Base-by-base conservation (phyloP, 2,113 vertebrate genomes). In the Oncorhynchus kisutch region DNA sequence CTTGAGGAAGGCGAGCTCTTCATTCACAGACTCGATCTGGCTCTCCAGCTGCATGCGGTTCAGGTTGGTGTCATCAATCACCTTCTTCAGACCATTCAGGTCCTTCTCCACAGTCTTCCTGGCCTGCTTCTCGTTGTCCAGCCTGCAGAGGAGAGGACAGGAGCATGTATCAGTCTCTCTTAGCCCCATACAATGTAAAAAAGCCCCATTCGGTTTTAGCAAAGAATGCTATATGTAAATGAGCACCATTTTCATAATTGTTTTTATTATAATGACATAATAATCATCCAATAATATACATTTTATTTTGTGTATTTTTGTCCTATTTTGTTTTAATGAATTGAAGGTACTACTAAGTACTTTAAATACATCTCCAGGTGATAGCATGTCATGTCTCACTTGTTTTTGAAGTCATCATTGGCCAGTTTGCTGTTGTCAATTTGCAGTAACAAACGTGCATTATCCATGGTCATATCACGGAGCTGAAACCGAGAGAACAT, bases 341-440 rank as follows among this genome's bases (percentile, higher is more conserved):
- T 20, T 62, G 22, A 8, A 20, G 11, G 18, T 62, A n/a, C 14
- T 20, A 62, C 3, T 62, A 22, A 62, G 20, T 20, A 9, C 6
- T 1, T 34, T 34, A 34, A 34, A 34, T 34, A 8, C 1, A 8
- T 34, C 34, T 34, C 34, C 9, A n/a, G 7, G 18, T 31, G 49
- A 12, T 1, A 29, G 59, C 9, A 13, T n/a, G 6, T 2, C 54
- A 1, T 72, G 59, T 34, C 90, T 81, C 73, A 94, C 94, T 94
- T 95, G 71, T 91, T 90, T 64, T 89, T 91, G 73, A 93, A 93
- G 84, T 94, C 94, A 0, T 91, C 86, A 0, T 89, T 87, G 2
- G 92, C 92, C 82, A 95, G 78, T 45, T 89, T 89, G 74, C 76
- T 77, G 81, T 93, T 94, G 73, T 94, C 92, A 2, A 89, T 90